Evolutionary conservation across 2,113 vertebrate genomes (phyloP).

Genomic region (Scomber scombrus): DNA sequence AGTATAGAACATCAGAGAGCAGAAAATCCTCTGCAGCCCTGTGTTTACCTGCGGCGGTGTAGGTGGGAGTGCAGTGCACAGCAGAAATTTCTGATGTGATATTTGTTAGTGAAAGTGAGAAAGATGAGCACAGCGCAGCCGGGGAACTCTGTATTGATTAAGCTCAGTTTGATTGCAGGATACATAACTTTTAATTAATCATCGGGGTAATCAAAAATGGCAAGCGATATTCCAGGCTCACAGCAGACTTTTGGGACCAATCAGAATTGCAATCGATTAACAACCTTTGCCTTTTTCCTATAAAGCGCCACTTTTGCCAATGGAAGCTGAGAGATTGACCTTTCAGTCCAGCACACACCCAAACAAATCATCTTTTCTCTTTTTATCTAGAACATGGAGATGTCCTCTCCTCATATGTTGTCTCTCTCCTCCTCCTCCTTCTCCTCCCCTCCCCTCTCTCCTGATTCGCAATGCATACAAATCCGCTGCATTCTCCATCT

Average conservation of each 20-base stretch:
- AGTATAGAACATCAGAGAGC: not conserved
- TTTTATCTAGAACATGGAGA: constrained; percentile 34
- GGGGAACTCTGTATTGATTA: constrained; percentile 60
- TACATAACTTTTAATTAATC: constrained; percentile 78
- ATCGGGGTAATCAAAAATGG: constrained; percentile 74
- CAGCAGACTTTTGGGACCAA: constrained; percentile 61
- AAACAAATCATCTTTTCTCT: constrained; percentile 54
- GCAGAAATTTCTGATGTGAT: constrained; percentile 52
- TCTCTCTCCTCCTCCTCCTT: not conserved
- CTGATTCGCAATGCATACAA: not conserved
- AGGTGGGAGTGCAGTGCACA: not conserved
- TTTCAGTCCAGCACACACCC: constrained; percentile 61
- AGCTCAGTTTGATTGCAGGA: constrained; percentile 64
- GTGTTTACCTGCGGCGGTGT: constrained; percentile 19
- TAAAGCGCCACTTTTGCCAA: constrained; percentile 43
- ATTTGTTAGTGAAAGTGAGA: constrained; percentile 51
- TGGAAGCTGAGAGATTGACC: constrained; percentile 62
- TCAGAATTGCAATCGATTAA: constrained; percentile 75
- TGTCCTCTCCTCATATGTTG: not conserved
- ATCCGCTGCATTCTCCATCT: constrained; percentile 1
- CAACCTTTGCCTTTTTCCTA: constrained; percentile 58
- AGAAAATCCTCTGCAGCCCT: not conserved
- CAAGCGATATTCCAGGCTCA: constrained; percentile 62
- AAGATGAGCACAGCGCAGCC: constrained; percentile 32
- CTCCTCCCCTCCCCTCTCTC: not conserved